Conservation (phyloP, 35 echinoderm and acorn worm species). For the Acanthaster planci region DNA sequence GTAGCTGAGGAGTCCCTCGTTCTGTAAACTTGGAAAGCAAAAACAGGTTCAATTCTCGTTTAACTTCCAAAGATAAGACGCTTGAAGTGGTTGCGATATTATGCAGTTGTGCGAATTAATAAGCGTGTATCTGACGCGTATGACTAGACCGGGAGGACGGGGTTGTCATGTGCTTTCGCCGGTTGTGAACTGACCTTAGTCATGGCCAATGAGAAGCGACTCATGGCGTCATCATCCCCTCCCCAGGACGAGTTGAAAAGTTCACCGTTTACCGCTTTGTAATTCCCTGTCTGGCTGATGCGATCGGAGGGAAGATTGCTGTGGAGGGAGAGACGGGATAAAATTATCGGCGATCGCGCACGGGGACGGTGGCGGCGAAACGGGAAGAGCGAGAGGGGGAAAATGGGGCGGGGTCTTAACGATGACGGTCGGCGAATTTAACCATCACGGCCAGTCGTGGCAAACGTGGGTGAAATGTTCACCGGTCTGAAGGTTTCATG, state of each 20-base stretch:
- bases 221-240: neutral
- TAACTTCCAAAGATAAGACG: neutral
- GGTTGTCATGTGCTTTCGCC: conserved; percentile 21
- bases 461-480: neutral
- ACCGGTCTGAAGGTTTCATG: neutral
- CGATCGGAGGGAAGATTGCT: neutral
- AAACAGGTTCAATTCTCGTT: neutral
- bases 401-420: conserved; percentile 12
- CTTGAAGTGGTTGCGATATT: neutral
- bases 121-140: conserved; percentile 1
- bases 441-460: neutral
- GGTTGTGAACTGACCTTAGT: neutral
- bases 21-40: neutral
- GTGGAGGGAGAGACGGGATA: neutral
- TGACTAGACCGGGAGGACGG: neutral
- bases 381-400: neutral
- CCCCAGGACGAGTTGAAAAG: neutral
- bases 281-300: conserved; percentile 21
- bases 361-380: neutral
- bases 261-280: conserved; percentile 26
- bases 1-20: neutral
- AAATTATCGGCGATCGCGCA: neutral
- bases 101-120: conserved; percentile 9
- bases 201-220: neutral
- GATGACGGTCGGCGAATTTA: conserved; percentile 2